Evolutionary conservation across 64 coral and sea anemone species (phyloP).

Genomic region (Pocillopora damicornis): DNA sequence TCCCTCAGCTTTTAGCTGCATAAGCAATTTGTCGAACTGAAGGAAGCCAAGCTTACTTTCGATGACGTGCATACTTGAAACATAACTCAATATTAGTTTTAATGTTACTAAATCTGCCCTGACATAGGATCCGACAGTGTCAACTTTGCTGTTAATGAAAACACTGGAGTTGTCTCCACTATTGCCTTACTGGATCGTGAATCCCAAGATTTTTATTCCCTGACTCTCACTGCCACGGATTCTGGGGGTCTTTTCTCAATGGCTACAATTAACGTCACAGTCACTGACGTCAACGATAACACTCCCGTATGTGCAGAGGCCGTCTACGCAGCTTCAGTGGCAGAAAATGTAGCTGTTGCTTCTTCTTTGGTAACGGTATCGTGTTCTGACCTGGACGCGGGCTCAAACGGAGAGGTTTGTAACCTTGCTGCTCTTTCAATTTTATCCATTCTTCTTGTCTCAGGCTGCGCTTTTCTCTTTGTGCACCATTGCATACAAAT

Average conservation of each 20-base stretch:
- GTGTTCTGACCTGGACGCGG: slow-evolving; percentile 40
- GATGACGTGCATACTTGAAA: not conserved
- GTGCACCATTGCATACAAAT: no score
- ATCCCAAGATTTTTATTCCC: slow-evolving; percentile 6
- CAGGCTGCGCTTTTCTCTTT: no score
- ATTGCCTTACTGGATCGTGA: slow-evolving; percentile 38
- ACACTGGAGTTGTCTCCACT: slow-evolving; percentile 56
- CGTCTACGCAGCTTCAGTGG: slow-evolving; percentile 33
- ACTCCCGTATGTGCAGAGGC: slow-evolving; percentile 47
- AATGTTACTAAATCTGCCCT: not conserved
- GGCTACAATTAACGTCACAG: slow-evolving; percentile 28
- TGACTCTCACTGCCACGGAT: slow-evolving; percentile 34
- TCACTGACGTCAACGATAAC: slow-evolving; percentile 60
- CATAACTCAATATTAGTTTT: not conserved
- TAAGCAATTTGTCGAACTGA: no score
- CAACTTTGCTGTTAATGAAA: slow-evolving; percentile 54
- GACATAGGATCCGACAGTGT: slow-evolving; percentile 43
- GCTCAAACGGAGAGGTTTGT: slow-evolving; percentile 51
- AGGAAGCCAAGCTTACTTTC: no score
- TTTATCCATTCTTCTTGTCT: no score
- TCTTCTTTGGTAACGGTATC: slow-evolving; percentile 41
- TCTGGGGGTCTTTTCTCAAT: slow-evolving; percentile 10
- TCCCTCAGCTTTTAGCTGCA: no score
- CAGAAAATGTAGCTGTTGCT: slow-evolving; percentile 25
- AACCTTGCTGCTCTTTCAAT: not conserved